Percentiles rank a stretch among this genome's conserved stretches.
These are phyloP conservation scores for Helleia helle DNA, from an alignment of 2,888 invertebrate species.

Conservation along the genomic window DNA sequence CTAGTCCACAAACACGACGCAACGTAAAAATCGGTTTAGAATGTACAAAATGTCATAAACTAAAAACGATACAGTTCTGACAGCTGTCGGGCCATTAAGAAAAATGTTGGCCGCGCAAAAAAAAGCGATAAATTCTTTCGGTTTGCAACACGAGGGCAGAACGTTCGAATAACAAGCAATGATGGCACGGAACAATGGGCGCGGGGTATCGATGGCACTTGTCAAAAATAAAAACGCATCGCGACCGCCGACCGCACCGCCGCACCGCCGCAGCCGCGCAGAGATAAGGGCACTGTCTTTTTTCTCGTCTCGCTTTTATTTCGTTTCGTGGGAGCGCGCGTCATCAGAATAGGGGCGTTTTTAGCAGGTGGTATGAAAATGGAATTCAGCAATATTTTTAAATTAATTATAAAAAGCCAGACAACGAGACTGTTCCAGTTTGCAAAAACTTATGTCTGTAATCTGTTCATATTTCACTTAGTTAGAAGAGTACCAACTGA, in stretches of 20 bases:
- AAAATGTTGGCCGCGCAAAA: constrained; percentile 1
- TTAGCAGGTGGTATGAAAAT: constrained; percentile 16
- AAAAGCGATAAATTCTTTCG: constrained; percentile 9
- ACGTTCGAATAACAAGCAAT: constrained; percentile 39
- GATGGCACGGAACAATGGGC: constrained; percentile 55
- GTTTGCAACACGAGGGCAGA: constrained; percentile 25
- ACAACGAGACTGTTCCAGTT: too few relatives aligned
- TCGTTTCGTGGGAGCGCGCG: constrained; percentile 23
- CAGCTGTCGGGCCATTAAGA: constrained; percentile 6
- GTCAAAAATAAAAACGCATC: constrained; percentile 56
- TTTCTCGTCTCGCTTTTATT: constrained; percentile 20
- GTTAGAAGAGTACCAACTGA: too few relatives aligned
- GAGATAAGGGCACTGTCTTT: constrained; percentile 29
- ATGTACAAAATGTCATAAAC: not conserved
- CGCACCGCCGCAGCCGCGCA: constrained; percentile 30
- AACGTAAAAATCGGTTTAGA: too few relatives aligned
- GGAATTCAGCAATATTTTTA: not conserved
- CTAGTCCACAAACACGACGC: too few relatives aligned
- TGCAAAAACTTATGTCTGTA: too few relatives aligned
- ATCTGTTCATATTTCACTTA: too few relatives aligned
- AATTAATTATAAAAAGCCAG: not conserved
- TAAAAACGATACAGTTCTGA: not conserved
- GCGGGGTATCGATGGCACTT: constrained; percentile 59
- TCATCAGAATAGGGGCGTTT: constrained; percentile 26
- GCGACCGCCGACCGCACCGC: constrained; percentile 22